These are phyloP conservation scores for Callipepla californica DNA, from an alignment of 2,113 vertebrate species.

Conservation along the genomic window DNA sequence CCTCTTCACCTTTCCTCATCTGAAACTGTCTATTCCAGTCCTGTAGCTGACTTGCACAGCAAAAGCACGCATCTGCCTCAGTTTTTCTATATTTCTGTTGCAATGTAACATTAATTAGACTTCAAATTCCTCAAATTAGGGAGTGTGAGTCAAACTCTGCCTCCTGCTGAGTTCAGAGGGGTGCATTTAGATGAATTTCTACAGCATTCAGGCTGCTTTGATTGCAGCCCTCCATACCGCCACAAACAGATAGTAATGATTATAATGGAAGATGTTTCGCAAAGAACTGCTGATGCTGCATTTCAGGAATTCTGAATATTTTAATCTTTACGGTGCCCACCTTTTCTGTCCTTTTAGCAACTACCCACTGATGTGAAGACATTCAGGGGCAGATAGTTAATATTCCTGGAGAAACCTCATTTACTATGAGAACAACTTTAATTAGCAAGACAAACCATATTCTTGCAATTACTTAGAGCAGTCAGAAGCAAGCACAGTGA, in stretches of 20 bases:
- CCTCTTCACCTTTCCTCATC: not conserved
- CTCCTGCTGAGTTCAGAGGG: not conserved
- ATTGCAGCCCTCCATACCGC: not conserved
- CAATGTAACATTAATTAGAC: not conserved
- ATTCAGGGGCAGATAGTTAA: not conserved
- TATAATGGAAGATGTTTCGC: not conserved
- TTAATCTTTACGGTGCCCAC: not conserved
- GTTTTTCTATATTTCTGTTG: not conserved
- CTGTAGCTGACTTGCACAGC: not conserved
- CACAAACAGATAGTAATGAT: not conserved
- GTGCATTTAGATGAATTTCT: not conserved
- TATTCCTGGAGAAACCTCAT: not conserved
- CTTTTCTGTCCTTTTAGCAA: conserved; percentile 7
- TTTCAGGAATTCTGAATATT: not conserved
- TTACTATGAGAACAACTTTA: not conserved
- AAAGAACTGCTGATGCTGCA: not conserved
- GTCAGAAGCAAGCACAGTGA: not conserved
- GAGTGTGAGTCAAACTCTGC: not conserved
- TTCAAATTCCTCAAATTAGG: not conserved
- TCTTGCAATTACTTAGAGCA: not conserved
- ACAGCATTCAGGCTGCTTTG: not conserved
- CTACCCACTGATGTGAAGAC: not conserved
- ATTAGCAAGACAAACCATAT: conserved; percentile 5
- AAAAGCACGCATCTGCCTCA: not conserved
- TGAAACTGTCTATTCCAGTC: not conserved